A percentile compares a stretch with the other conserved stretches of the same genome.
Evolutionary conservation across 2,888 invertebrate species (phyloP).

Genomic region (Agonopterix heracliana): DNA sequence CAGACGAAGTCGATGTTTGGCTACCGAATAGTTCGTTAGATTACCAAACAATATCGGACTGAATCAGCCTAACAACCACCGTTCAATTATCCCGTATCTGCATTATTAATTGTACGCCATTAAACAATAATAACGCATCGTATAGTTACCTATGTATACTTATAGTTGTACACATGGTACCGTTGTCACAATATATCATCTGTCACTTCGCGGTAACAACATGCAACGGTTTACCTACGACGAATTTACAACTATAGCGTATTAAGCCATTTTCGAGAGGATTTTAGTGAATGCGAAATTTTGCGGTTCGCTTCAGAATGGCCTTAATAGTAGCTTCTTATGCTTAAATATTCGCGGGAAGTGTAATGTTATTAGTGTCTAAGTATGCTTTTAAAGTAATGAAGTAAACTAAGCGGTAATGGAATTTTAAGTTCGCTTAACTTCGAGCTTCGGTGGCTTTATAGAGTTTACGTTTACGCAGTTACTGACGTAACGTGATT

Average conservation of each 20-base stretch:
- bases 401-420: too few species aligned
- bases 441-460: too few species aligned
- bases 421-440: too few species aligned
- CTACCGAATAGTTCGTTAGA: neutral
- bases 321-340: too few species aligned
- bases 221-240: constrained; percentile 29
- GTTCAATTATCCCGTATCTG: neutral
- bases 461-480: too few species aligned
- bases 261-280: constrained; percentile 2
- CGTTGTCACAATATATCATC: constrained; percentile 12
- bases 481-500: too few species aligned
- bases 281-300: too few species aligned
- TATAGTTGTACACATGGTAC: neutral
- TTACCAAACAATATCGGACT: neutral
- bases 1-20: too few species aligned
- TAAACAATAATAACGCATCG: neutral
- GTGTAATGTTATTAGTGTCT: too few species aligned
- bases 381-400: too few species aligned
- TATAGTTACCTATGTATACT: neutral
- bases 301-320: too few species aligned
- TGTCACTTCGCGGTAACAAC: constrained; percentile 8
- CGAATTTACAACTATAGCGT: constrained; percentile 32
- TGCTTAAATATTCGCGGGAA: too few species aligned
- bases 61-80: neutral
- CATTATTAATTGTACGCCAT: constrained; percentile 1